Conservation (phyloP, 2,113 vertebrate species). For the Uria aalge region DNA sequence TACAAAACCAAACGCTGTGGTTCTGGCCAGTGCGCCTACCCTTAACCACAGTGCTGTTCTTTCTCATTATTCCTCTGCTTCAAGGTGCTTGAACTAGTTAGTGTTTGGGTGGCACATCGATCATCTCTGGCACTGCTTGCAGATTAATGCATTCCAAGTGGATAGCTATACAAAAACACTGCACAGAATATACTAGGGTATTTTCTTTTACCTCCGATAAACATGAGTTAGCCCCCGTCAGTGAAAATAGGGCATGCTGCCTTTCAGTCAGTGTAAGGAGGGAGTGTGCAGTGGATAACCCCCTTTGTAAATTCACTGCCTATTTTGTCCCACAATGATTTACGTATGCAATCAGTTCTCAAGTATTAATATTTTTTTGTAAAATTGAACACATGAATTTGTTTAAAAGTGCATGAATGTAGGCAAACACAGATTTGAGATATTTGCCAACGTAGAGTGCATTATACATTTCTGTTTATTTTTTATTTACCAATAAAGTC, state of each 20-base stretch:
- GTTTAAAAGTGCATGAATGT: not conserved
- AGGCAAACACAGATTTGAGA: not conserved
- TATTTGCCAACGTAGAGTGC: not conserved
- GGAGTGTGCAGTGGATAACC: not conserved
- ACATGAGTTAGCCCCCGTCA: not conserved
- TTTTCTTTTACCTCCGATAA: not conserved
- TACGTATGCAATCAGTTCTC: not conserved
- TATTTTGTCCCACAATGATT: not conserved
- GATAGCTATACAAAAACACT: not conserved
- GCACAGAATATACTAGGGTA: not conserved
- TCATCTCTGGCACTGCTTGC: not conserved
- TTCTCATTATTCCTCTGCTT: not conserved
- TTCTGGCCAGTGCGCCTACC: not conserved
- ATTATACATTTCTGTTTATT: not conserved
- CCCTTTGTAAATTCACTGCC: not conserved
- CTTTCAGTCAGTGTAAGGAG: not conserved
- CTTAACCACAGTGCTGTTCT: not conserved
- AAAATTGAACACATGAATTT: not conserved
- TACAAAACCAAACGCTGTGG: not conserved
- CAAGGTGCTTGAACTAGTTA: not conserved
- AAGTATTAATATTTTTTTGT: not conserved
- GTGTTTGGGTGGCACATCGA: not conserved
- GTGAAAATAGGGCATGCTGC: not conserved
- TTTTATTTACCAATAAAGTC: constrained; percentile 30
- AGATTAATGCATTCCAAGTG: not conserved